These are phyloP conservation scores for Serilophus lunatus DNA, from an alignment of 2,113 vertebrate genomes.

Conservation along the genomic window DNA sequence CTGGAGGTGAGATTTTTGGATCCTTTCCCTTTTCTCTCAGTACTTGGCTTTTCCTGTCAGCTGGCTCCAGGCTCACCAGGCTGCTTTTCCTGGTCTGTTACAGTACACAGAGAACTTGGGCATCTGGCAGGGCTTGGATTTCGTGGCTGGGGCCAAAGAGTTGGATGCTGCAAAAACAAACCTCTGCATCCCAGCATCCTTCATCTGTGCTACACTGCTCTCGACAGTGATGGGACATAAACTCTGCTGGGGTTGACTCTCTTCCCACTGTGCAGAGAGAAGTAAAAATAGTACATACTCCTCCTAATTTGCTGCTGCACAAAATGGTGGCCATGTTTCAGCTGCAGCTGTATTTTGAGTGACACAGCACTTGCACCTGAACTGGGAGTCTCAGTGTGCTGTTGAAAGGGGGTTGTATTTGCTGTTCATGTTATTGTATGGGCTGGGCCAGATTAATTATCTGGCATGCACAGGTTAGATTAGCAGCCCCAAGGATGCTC, in stretches of 20 bases:
- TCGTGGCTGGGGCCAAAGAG: neutral
- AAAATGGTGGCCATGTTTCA: neutral
- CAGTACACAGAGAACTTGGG: neutral
- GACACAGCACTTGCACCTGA: neutral
- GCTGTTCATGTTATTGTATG: neutral
- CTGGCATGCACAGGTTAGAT: neutral
- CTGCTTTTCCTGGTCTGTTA: neutral
- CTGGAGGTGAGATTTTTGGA: neutral
- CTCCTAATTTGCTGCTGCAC: neutral
- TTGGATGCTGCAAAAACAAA: neutral
- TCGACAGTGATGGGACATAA: accelerated
- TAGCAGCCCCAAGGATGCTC: neutral
- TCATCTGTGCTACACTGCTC: accelerated
- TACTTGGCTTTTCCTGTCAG: neutral
- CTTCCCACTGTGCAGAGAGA: neutral
- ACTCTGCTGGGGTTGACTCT: neutral
- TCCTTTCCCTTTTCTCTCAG: neutral
- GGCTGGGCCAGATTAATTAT: neutral
- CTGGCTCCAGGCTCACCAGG: neutral
- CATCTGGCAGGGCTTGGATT: neutral
- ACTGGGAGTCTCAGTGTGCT: neutral
- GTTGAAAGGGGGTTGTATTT: neutral
- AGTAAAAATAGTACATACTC: neutral
- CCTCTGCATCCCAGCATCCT: neutral
- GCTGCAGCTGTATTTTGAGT: neutral